These are phyloP conservation scores for Triplophysa rosa DNA, from an alignment of 2,113 vertebrate genomes.

Conservation along the genomic window DNA sequence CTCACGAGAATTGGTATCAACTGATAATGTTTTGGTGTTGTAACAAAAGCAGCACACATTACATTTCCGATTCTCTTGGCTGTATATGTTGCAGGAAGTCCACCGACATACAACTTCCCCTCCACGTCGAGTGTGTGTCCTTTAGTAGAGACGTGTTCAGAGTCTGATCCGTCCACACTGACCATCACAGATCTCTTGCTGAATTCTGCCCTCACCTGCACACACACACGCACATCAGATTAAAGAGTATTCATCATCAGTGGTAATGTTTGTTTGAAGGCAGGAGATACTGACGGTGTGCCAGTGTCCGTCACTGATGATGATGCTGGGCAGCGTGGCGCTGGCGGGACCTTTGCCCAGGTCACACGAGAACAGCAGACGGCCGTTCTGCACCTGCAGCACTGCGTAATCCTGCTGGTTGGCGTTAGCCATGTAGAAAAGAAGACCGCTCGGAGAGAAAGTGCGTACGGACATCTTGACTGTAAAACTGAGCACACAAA, in stretches of 20 bases:
- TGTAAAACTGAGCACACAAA: conserved; percentile 73
- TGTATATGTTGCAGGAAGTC: conserved; percentile 76
- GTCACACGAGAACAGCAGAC: conserved; percentile 82
- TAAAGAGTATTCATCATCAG: background rate
- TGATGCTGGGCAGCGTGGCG: conserved; percentile 68
- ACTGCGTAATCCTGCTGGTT: conserved; percentile 85
- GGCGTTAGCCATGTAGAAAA: conserved; percentile 83
- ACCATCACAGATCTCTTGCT: conserved; percentile 77
- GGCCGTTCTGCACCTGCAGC: conserved; percentile 79
- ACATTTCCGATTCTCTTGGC: conserved; percentile 82
- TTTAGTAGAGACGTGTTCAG: conserved; percentile 59
- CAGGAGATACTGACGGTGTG: conserved; percentile 67
- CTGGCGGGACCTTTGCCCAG: conserved; percentile 83
- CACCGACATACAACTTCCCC: conserved; percentile 84
- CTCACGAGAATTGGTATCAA: too few species aligned
- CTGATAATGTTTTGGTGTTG: background rate
- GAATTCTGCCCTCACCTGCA: conserved; percentile 78
- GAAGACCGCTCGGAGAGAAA: conserved; percentile 78
- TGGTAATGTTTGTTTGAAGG: background rate
- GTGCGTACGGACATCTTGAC: conserved; percentile 83
- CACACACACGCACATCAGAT: background rate
- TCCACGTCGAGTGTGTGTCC: conserved; percentile 89
- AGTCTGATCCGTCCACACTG: conserved; percentile 73
- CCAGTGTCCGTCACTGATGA: conserved; percentile 86
- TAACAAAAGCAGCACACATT: conserved; percentile 52